Evolutionary conservation across 1,140 invertebrate genomes (phyloP).

Genomic region (Sminthurinus signatus): DNA sequence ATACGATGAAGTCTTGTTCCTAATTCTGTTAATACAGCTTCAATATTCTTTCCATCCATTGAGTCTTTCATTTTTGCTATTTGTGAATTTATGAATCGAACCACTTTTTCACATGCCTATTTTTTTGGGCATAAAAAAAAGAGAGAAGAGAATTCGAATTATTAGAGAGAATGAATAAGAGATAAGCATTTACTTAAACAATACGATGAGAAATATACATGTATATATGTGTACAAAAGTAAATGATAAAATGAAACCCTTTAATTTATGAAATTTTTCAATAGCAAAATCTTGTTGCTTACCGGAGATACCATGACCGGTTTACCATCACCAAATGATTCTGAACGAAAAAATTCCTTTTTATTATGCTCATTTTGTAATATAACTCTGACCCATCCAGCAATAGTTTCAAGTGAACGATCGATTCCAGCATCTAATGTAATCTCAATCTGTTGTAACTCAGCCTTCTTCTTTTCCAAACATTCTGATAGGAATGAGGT

Average conservation of each 20-base stretch:
- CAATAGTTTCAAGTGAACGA: conserved; percentile 73
- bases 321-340: conserved; percentile 52
- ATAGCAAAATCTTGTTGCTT: conserved; percentile 40
- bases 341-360: conserved; percentile 85
- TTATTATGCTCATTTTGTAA: conserved; percentile 92
- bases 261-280: conserved; percentile 45
- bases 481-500: conserved; percentile 82
- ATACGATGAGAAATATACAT: too few species aligned
- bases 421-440: conserved; percentile 80
- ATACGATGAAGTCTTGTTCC: conserved; percentile 84
- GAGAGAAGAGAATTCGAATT: too few species aligned
- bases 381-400: conserved; percentile 85
- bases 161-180: too few species aligned
- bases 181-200: too few species aligned
- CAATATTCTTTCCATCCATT: conserved; percentile 89
- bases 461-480: conserved; percentile 74
- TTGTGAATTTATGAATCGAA: conserved; percentile 71
- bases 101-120: conserved; percentile 80
- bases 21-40: conserved; percentile 77
- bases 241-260: neutral
- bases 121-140: too few species aligned
- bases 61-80: conserved; percentile 72
- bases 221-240: conserved; percentile 6
- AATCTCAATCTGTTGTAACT: conserved; percentile 80
- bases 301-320: conserved; percentile 46